Base-by-base conservation (phyloP, 2,888 invertebrate genomes). In the Acleris emargana region DNA sequence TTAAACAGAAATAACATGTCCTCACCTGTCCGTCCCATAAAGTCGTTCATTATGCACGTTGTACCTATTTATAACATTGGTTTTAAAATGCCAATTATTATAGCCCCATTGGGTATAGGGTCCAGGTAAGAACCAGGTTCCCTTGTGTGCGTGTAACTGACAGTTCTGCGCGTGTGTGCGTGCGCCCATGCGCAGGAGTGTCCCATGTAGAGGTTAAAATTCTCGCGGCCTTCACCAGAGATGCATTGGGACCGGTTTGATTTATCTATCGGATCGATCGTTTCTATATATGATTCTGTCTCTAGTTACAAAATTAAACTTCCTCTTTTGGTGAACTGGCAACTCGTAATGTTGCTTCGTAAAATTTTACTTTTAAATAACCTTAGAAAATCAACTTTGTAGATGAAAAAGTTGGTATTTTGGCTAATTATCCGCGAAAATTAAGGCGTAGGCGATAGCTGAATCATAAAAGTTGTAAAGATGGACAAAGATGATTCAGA, bases 191-290 rank as follows among this genome's bases (percentile, higher is more conserved):
- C 49, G 85, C 84, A 83, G 80, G 85, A 87, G 81, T 86, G 86
- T 84, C 87, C 84, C 82, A 79, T 81, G 82, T 81, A 81, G 85
- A 85, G 87, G 87, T 86, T 84, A 84, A 72, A 71, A 76, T 79
- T 86, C 82, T 79, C 81, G 84, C 89, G 91, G 89, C 91, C 91
- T 92, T 92, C 91, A 89, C 88, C 87, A 89, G 88, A 83, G 88
- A 83, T 87, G 91, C 85, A 91, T 82, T 89, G 82, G 76, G 84
- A 86, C 82, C 83, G 84, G 85, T 86, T 81, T 74, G 73, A 84
- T 81, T 82, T 83, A 85, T 86, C 76, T 79, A 80, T 72, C 68
- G 62, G 71, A 73, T 79, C 73, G 73, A 80, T 80, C 73, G 72
- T 73, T 77, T 72, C 67, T 69, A 53, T 72, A 67, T 69, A 53